Percentiles rank a stretch among this genome's conserved stretches.
phyloP scores from a whole-genome alignment of 2,797 vertebrate genomes.

The Pelochelys cantorii region DNA sequence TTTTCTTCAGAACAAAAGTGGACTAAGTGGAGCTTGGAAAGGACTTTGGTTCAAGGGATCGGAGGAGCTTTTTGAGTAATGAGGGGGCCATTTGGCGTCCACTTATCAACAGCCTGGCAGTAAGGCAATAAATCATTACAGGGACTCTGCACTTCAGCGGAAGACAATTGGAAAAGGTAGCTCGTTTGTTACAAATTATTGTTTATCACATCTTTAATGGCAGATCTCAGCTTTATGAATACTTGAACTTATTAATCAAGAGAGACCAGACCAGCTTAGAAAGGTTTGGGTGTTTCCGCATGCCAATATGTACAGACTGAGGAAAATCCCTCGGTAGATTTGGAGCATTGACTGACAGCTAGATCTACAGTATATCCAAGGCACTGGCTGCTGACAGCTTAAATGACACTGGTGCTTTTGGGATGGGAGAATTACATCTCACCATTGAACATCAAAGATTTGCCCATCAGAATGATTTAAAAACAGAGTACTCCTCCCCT shows the following conservation, averaged over 20 bases:
- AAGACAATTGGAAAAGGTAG: conserved; percentile 80
- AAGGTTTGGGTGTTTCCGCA: not conserved
- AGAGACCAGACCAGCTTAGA: conserved; percentile 42
- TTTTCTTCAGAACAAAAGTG: conserved; percentile 84
- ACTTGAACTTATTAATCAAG: conserved; percentile 68
- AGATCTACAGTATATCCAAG: conserved; percentile 35
- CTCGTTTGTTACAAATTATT: conserved; percentile 88
- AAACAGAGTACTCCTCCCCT: not conserved
- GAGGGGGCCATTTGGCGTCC: conserved; percentile 87
- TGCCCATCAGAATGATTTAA: not conserved
- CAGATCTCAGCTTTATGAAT: conserved; percentile 79
- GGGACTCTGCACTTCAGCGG: conserved; percentile 81
- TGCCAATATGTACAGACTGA: not conserved
- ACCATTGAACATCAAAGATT: conserved; percentile 47
- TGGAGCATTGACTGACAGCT: not conserved
- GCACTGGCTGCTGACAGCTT: conserved; percentile 40
- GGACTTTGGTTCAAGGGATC: conserved; percentile 80
- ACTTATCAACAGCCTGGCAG: conserved; percentile 84
- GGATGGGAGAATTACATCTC: conserved; percentile 47
- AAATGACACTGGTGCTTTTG: conserved; percentile 44
- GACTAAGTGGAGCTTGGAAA: conserved; percentile 82
- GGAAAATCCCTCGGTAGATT: not conserved
- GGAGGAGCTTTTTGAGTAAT: conserved; percentile 87
- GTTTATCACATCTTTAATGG: conserved; percentile 83
- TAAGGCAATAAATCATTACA: conserved; percentile 86